Evolutionary conservation across 2,113 vertebrate species (phyloP).

Genomic region (Sylvilagus bachmani): DNA sequence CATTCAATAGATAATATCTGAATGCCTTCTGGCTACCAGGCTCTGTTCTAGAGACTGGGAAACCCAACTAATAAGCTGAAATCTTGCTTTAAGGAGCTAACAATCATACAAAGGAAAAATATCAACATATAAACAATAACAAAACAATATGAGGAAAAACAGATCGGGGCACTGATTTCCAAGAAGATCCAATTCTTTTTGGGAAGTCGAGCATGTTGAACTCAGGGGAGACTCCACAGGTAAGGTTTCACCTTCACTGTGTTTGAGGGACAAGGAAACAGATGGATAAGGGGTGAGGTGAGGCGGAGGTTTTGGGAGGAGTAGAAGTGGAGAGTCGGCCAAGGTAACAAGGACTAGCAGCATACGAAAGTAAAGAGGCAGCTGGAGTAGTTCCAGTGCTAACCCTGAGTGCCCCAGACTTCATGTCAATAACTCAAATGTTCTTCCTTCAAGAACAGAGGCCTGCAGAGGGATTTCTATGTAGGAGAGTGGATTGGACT

Average conservation of each 20-base stretch:
- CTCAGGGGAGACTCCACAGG: neutral
- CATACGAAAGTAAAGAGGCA: neutral
- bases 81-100: neutral
- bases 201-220: accelerated
- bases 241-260: neutral
- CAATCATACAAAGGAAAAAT: neutral
- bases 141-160: neutral
- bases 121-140: neutral
- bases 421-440: neutral
- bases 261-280: neutral
- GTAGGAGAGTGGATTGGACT: neutral
- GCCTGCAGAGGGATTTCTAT: neutral
- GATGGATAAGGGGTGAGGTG: neutral
- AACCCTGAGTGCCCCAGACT: no score
- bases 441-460: neutral
- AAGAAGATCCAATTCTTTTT: neutral
- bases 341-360: neutral
- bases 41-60: neutral
- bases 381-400: neutral
- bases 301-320: neutral
- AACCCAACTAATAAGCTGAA: neutral
- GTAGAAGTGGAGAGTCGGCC: neutral
- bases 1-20: neutral
- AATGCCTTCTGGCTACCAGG: neutral
- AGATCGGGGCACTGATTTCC: neutral